Conservation (phyloP, 2,113 vertebrate genomes). For the Sander vitreus region DNA sequence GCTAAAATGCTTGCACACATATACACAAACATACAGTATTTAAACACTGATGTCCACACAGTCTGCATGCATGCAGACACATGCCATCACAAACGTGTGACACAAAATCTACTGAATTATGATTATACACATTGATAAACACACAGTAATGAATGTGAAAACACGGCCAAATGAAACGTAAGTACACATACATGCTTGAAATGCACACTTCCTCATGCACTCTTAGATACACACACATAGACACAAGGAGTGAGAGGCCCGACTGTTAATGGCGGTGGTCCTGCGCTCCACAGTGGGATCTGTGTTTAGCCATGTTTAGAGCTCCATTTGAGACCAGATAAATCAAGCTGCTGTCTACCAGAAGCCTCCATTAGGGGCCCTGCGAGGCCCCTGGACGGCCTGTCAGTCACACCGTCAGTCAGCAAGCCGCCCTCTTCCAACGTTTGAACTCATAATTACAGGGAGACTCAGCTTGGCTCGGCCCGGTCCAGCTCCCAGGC, state of each 20-base stretch:
- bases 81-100: not conserved
- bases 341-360: constrained; percentile 83
- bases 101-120: constrained; percentile 4
- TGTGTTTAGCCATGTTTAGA: constrained; percentile 84
- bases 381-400: constrained; percentile 68
- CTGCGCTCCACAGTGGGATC: constrained; percentile 80
- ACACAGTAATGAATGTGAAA: constrained; percentile 5
- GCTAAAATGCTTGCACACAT: not conserved
- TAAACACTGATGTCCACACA: not conserved
- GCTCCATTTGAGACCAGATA: constrained; percentile 84
- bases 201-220: constrained; percentile 35
- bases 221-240: constrained; percentile 25
- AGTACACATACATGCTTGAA: constrained; percentile 22
- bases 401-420: constrained; percentile 83
- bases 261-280: constrained; percentile 75
- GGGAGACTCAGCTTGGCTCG: constrained; percentile 69
- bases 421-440: constrained; percentile 68
- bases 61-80: not conserved
- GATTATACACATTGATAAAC: constrained; percentile 7
- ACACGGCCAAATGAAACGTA: constrained; percentile 32
- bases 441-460: constrained; percentile 87
- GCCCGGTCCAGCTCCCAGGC: constrained; percentile 23
- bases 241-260: constrained; percentile 48
- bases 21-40: not conserved
- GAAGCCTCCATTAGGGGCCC: constrained; percentile 86